Percentiles rank a stretch among this genome's conserved stretches.
phyloP scores from a whole-genome alignment of 2,113 vertebrate species.

The Corythornis cristatus region DNA sequence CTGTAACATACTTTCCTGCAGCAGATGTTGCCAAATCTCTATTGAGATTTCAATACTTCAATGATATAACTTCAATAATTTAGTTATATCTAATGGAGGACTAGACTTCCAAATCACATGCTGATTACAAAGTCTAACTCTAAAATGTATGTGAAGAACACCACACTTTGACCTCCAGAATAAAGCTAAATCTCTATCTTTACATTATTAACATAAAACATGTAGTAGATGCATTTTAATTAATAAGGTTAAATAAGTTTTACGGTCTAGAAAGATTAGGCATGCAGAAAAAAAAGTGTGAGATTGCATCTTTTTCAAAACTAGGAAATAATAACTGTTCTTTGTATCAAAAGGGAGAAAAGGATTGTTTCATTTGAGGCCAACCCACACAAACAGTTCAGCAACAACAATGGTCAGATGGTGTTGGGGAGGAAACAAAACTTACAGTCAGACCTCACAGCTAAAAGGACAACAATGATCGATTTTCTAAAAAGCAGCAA shows the following conservation, averaged over 20 bases:
- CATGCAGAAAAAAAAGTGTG: not conserved
- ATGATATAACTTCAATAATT: not conserved
- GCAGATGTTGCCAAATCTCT: not conserved
- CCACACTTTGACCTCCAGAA: not conserved
- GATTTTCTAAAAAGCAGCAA: not conserved
- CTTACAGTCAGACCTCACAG: not conserved
- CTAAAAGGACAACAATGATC: not conserved
- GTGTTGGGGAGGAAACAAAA: not conserved
- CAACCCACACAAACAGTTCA: not conserved
- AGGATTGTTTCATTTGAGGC: not conserved
- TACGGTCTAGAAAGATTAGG: not conserved
- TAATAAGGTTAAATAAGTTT: not conserved
- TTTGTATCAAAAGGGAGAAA: not conserved
- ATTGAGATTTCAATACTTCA: no score
- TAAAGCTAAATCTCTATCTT: not conserved
- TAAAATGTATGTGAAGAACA: rapidly evolving
- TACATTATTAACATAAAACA: not conserved
- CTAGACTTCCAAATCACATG: not conserved
- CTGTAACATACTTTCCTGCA: not conserved
- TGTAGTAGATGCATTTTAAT: not conserved
- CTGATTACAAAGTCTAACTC: not conserved
- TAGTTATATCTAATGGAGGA: not conserved
- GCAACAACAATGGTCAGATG: not conserved
- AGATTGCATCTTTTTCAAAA: not conserved
- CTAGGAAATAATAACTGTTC: not conserved